A percentile compares a stretch with the other conserved stretches of the same genome.
phyloP scores from a whole-genome alignment of 2,113 vertebrate genomes.

The Polypterus senegalus region DNA sequence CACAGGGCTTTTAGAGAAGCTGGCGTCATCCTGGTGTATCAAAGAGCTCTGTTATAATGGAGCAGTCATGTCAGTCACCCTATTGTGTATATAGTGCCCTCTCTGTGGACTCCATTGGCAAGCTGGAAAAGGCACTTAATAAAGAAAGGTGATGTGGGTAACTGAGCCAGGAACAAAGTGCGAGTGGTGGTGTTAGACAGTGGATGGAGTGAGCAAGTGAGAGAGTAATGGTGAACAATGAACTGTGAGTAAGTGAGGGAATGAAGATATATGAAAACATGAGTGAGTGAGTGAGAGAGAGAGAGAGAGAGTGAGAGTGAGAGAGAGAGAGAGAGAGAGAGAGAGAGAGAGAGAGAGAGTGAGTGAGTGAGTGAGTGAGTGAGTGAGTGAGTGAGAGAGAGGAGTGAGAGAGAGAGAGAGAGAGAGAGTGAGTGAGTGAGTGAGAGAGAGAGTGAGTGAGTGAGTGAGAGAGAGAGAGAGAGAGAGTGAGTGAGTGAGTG shows the following conservation, averaged over 20 bases:
- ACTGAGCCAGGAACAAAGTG: slow-evolving; percentile 14
- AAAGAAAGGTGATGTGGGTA: background rate
- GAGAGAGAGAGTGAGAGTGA: background rate
- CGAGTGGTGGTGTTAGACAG: slow-evolving; percentile 8
- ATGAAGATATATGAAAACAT: background rate
- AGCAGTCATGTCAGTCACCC: too few relatives aligned
- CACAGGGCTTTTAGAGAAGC: too few relatives aligned
- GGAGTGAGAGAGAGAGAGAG: background rate
- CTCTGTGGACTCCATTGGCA: slow-evolving; percentile 5
- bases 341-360: background rate
- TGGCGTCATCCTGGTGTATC: too few relatives aligned
- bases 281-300: background rate
- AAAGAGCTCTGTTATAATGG: too few relatives aligned
- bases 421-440: background rate
- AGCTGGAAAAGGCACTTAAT: slow-evolving; percentile 4
- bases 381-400: slow-evolving; percentile 1
- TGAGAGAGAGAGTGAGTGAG: slow-evolving; percentile 5
- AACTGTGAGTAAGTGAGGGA: background rate
- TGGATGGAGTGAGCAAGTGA: slow-evolving; percentile 5
- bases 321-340: background rate
- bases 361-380: background rate
- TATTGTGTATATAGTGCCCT: too few relatives aligned
- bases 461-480: background rate
- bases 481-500: background rate
- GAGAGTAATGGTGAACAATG: too few relatives aligned